Conservation (phyloP, 2,113 vertebrate species). For the Labeo rohita region DNA sequence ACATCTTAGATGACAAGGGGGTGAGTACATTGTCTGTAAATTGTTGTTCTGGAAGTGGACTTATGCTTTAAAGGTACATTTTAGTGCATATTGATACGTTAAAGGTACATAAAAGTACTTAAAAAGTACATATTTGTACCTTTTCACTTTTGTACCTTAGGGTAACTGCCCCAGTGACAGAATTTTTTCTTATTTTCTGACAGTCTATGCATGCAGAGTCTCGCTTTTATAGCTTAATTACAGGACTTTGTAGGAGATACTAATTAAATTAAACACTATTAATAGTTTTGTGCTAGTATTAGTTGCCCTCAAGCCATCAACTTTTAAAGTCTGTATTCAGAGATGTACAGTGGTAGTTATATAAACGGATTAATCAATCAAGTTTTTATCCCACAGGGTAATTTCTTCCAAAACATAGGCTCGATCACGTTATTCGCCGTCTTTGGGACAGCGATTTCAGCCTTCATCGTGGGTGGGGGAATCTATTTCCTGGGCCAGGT, state of each 20-base stretch:
- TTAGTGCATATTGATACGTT: too few species aligned
- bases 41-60: too few species aligned
- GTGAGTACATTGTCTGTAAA: too few species aligned
- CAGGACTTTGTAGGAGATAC: not conserved
- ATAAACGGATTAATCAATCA: constrained; percentile 9
- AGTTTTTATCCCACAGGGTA: constrained; percentile 79
- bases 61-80: too few species aligned
- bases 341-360: not conserved
- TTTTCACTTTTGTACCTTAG: too few species aligned
- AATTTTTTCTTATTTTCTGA: too few species aligned
- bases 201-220: not conserved
- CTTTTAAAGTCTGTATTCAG: not conserved
- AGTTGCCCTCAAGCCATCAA: not conserved
- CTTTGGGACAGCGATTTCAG: constrained; percentile 95
- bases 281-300: not conserved
- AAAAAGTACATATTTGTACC: too few species aligned
- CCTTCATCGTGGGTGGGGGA: constrained; percentile 97
- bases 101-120: too few species aligned
- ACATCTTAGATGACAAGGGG: too few species aligned
- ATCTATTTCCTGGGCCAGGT: constrained; percentile 99
- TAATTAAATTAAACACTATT: not conserved
- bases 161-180: too few species aligned
- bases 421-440: constrained; percentile 97
- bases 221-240: not conserved
- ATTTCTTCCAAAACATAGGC: constrained; percentile 99